phyloP scores from a whole-genome alignment of 2,113 vertebrate species.

The Ophiodon elongatus region DNA sequence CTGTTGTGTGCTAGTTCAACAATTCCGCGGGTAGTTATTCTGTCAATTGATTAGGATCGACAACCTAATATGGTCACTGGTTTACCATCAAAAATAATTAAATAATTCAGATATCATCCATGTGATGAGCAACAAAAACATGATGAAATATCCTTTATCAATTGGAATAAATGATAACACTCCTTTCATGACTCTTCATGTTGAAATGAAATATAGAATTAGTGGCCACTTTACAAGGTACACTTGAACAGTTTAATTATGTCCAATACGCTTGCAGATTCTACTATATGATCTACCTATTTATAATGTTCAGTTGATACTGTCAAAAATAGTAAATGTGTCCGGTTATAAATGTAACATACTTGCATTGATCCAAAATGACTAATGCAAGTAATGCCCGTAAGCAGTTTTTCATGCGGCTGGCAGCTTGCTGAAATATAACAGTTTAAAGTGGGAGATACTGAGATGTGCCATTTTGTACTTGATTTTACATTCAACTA shows the following conservation, averaged over 20 bases:
- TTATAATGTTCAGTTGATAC: not conserved
- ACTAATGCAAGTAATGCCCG: not conserved
- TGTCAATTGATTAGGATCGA: not conserved
- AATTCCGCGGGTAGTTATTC: not conserved
- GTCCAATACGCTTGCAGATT: not conserved
- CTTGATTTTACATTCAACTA: conserved; percentile 8
- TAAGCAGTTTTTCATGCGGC: not conserved
- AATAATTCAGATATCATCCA: not conserved
- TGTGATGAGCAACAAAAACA: not conserved
- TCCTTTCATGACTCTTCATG: not conserved
- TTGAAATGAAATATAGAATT: not conserved
- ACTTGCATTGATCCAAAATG: not conserved
- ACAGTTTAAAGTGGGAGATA: not conserved
- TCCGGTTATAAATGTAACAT: not conserved
- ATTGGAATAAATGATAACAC: not conserved
- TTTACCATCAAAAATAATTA: not conserved
- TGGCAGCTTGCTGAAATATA: not conserved
- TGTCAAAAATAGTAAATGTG: not conserved
- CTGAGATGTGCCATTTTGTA: not conserved
- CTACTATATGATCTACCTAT: not conserved
- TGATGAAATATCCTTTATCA: not conserved
- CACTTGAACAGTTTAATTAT: not conserved
- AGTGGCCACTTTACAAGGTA: not conserved
- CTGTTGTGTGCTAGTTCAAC: not conserved
- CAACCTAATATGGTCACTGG: not conserved